Percentiles rank a stretch among this genome's conserved stretches.
Conservation (phyloP, 2,888 invertebrate genomes). For the Phasia obesa region DNA sequence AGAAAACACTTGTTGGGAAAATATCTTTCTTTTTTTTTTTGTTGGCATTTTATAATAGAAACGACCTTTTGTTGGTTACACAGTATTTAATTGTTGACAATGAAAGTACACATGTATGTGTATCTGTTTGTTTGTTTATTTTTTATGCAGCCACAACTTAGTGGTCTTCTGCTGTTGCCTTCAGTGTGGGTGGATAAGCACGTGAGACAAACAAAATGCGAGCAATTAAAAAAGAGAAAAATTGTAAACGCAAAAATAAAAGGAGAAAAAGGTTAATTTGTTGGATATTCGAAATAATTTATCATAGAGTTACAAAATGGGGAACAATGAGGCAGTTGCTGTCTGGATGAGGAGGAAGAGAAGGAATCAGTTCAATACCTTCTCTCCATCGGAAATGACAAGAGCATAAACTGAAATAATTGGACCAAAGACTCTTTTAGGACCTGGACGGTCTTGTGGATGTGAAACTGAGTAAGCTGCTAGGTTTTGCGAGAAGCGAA, state of each 20-base stretch:
- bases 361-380: too few relatives aligned
- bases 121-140: background rate
- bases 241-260: background rate
- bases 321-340: too few relatives aligned
- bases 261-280: background rate
- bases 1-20: constrained; percentile 52
- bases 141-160: background rate
- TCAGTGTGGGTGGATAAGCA: constrained; percentile 44
- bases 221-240: constrained; percentile 16
- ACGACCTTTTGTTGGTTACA: constrained; percentile 62
- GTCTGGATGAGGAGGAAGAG: too few relatives aligned
- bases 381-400: too few relatives aligned
- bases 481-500: too few relatives aligned
- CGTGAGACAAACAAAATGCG: constrained; percentile 37
- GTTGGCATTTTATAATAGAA: constrained; percentile 52
- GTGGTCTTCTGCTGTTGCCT: background rate
- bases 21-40: constrained; percentile 5
- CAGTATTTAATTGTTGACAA: constrained; percentile 47
- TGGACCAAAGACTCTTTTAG: too few relatives aligned
- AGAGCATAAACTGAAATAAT: too few relatives aligned
- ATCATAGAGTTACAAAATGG: too few relatives aligned
- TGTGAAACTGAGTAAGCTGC: too few relatives aligned
- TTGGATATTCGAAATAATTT: too few relatives aligned
- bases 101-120: constrained; percentile 18
- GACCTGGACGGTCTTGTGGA: too few relatives aligned